Base-by-base conservation (phyloP, 2,797 vertebrate genomes). In the Chiloscyllium punctatum region DNA sequence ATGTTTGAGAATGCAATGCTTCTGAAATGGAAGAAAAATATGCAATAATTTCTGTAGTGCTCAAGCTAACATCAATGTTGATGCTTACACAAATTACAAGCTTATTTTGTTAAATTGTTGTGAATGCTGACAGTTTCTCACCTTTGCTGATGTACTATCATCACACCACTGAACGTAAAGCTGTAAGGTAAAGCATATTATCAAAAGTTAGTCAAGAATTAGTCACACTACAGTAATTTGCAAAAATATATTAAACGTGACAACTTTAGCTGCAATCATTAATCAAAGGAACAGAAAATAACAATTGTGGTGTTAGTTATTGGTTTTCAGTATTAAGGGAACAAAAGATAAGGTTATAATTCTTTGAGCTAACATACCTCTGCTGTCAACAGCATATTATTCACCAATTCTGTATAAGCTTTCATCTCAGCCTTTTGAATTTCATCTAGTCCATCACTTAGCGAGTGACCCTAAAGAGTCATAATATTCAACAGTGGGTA, bases 401-500 rank as follows among this genome's bases (percentile, higher is more conserved):
- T 99, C 97, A 99, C 99, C 97, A 99, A 97, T 97, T 99, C 99
- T 99, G 99, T 99, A 97, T 99, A 99, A 23, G 99, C 99, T 97
- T 99, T 99, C 99, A 99, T 99, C 97, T 99, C 99, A 95, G 99
- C 99, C 97, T 99, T 99, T 96, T 99, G 99, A 96, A 99, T 98
- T 96, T 99, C 99, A 96, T 99, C 98, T 96, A 99, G 96, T 11
- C 98, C 97, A 79, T 99, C 99, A 96, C 99, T 99, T 97, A 99
- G 97, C 96, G 98, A 99, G 98, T 99, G 98, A 96, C 99, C 99
- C 99, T 99, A 97, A 95, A 66, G 95, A 96, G 95, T 96, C 96
- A 96, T 15, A 94, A 68, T 33, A 33, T 48, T 69, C 37, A 71
- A 48, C 25, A 94, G 88, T 30, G 57, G 37, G 51, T 53, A 30